These are phyloP conservation scores for Lasioglossum baleicum DNA, from an alignment of 1,140 invertebrate species.

Conservation along the genomic window DNA sequence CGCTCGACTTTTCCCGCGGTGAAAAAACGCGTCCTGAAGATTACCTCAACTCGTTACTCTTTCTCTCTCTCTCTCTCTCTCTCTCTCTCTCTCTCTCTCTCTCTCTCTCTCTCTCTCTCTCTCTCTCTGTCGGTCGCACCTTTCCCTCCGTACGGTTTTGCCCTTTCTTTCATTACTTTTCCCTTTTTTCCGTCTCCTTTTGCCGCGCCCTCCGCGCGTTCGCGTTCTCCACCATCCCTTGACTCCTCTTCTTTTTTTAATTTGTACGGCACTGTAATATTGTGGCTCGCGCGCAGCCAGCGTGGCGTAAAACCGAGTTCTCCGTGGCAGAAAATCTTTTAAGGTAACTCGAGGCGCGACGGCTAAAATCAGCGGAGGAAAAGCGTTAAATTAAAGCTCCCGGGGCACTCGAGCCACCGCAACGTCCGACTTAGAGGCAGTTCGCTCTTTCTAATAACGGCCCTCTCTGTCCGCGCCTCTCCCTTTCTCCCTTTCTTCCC, in stretches of 20 bases:
- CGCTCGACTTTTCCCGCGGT: slow-evolving; percentile 23
- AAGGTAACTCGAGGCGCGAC: slow-evolving; percentile 55
- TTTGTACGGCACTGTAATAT: slow-evolving; percentile 53
- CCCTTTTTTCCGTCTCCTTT: slow-evolving; percentile 4
- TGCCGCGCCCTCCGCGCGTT: background rate
- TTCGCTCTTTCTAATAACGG: slow-evolving; percentile 39
- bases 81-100: slow-evolving; percentile 27
- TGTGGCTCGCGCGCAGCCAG: slow-evolving; percentile 35
- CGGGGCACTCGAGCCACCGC: slow-evolving; percentile 16
- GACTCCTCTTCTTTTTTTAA: slow-evolving; percentile 52
- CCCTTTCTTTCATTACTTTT: background rate
- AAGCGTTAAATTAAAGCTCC: slow-evolving; percentile 55
- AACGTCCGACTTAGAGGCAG: slow-evolving; percentile 30
- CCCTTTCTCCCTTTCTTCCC: background rate
- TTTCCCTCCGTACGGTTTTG: background rate
- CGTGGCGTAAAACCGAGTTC: slow-evolving; percentile 45
- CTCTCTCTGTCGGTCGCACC: background rate
- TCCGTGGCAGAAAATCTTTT: slow-evolving; percentile 58
- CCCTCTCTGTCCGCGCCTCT: background rate
- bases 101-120: slow-evolving; percentile 35
- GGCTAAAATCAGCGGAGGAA: slow-evolving; percentile 54
- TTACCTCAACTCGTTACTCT: slow-evolving; percentile 42
- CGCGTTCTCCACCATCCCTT: background rate
- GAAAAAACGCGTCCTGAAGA: slow-evolving; percentile 27
- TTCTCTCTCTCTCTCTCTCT: slow-evolving; percentile 24